Evolutionary conservation across 2,797 vertebrate genomes (phyloP).

Genomic region (Falco naumanni): DNA sequence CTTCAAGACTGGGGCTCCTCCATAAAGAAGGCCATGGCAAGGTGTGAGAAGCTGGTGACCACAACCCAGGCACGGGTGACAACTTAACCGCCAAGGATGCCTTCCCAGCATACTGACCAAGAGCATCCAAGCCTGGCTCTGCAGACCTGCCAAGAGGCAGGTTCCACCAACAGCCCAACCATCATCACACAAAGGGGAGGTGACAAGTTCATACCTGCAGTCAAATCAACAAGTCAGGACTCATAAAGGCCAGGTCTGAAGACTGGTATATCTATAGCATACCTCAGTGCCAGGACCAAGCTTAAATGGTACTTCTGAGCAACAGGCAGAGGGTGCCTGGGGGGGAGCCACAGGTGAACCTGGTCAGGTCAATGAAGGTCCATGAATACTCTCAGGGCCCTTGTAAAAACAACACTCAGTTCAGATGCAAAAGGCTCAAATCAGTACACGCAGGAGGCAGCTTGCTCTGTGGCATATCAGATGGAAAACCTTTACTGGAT

Average conservation of each 20-base stretch:
- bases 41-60: accelerated
- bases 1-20: background rate
- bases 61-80: accelerated
- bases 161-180: background rate
- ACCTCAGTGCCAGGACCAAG: background rate
- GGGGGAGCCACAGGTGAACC: background rate
- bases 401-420: background rate
- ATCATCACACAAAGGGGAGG: background rate
- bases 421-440: background rate
- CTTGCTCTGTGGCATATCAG: background rate
- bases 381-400: background rate
- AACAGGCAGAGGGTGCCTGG: background rate
- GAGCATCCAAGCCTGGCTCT: background rate
- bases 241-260: background rate
- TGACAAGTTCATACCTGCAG: background rate
- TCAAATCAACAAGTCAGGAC: background rate
- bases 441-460: background rate
- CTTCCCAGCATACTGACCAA: background rate
- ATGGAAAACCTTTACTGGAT: background rate
- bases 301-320: background rate
- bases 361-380: background rate
- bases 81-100: background rate
- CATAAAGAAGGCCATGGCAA: background rate
- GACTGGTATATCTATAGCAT: accelerated
- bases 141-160: background rate